Base-by-base conservation (phyloP, 2,797 vertebrate genomes). In the Lindbergichthys nudifrons region DNA sequence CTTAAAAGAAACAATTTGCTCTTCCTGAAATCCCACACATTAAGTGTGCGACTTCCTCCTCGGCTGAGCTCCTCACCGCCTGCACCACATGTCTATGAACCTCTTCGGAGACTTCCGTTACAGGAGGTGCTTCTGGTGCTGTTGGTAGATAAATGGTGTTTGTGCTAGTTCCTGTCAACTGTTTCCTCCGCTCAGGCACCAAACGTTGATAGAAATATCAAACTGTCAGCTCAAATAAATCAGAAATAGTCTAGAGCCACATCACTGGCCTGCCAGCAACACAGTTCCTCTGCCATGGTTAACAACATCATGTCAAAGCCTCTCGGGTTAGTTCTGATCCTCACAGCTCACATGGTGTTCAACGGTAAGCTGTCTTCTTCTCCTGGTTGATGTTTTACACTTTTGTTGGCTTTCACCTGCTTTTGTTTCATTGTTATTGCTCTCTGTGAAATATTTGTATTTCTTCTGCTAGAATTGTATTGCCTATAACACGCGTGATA, bases 161-260 rank as follows among this genome's bases (percentile, higher is more conserved):
- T 5, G n/a, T 62, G 74, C 64, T 57, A 88, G 89, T 90, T 90
- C 90, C 90, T 92, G 89, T 60, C 73, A 70, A 15, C 77, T 54
- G 79, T 87, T 88, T 89, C 87, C 81, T 89, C 58, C 65, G 30
- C 56, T 63, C 56, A 74, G 68, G 5, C 51, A 60, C 32, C 68
- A 77, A 21, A 39, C 59, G 61, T 62, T 4, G n/a, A 32, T 11
- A 21, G 36, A 73, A 65, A 68, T 12, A 68, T 43, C 62, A 60
- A 61, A 36, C 65, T n/a, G 30, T 80, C 45, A 65, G 9, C 41
- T 59, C 12, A 18, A 8, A 57, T 41, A 64, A 54, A 51, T 21
- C 47, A 50, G 18, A 7, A 11, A 19, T 15, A 21, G n/a, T 51
- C 0, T 4, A 36, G 13, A 52, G 60, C 52, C 52, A 5, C n/a